Conservation (phyloP, 2,113 vertebrate genomes). For the Lagopus leucura region DNA sequence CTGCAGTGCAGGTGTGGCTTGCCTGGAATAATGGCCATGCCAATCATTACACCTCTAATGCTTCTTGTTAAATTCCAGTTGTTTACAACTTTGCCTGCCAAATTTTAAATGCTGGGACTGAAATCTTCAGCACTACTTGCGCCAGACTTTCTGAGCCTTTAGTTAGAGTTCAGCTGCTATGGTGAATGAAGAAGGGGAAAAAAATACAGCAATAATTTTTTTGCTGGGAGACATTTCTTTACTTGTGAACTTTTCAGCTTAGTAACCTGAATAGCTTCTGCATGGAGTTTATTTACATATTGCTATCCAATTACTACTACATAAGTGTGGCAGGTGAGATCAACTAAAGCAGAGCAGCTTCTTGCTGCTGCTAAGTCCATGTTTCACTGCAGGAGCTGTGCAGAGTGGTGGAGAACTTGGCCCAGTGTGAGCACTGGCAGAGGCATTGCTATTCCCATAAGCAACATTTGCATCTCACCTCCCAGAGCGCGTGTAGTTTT, state of each 20-base stretch:
- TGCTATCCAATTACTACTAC: background rate
- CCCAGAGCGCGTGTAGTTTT: background rate
- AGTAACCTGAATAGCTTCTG: background rate
- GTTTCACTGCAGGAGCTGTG: background rate
- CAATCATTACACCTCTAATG: background rate
- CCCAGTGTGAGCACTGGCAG: rapidly evolving
- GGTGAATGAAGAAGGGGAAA: background rate
- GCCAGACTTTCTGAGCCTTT: background rate
- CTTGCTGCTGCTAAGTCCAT: rapidly evolving
- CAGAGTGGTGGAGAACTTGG: background rate
- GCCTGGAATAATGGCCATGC: background rate
- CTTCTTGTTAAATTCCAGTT: background rate
- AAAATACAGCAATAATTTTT: background rate
- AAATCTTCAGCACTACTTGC: background rate
- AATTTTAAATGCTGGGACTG: background rate
- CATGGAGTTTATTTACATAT: background rate
- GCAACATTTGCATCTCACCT: background rate
- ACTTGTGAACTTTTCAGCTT: background rate
- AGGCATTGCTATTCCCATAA: background rate
- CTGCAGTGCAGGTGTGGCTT: rapidly evolving
- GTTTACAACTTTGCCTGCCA: background rate
- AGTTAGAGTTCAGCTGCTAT: background rate
- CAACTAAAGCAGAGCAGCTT: background rate
- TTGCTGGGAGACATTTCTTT: background rate
- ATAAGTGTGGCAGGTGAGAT: background rate